phyloP scores from a whole-genome alignment of 2,113 vertebrate species.

The Jaculus jaculus region DNA sequence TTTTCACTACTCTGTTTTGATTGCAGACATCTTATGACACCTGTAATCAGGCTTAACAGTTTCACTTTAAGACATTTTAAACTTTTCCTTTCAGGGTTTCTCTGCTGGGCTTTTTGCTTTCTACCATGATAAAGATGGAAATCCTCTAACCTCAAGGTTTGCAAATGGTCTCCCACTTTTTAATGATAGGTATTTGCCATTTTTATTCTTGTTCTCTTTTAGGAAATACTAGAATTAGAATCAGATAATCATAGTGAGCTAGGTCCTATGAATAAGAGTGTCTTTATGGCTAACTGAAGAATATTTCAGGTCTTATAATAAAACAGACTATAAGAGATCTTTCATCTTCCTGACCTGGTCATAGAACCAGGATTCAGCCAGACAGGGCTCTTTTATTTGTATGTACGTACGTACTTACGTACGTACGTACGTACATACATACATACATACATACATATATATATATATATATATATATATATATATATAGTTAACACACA shows the following conservation, averaged over 20 bases:
- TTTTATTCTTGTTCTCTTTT: constrained; percentile 15
- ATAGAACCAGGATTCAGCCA: neutral
- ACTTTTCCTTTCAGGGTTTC: constrained; percentile 89
- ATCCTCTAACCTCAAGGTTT: constrained; percentile 93
- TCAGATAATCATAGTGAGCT: neutral
- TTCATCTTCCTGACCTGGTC: neutral
- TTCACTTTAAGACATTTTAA: constrained; percentile 52
- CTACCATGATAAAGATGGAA: constrained; percentile 94
- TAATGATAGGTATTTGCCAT: constrained; percentile 91
- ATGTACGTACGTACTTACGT: too few relatives aligned
- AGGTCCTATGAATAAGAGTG: neutral
- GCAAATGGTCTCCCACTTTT: constrained; percentile 94
- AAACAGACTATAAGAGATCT: neutral
- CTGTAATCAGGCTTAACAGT: neutral
- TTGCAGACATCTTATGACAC: neutral
- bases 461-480: too few relatives aligned
- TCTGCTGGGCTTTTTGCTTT: constrained; percentile 98
- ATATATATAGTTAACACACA: too few relatives aligned
- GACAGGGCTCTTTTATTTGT: neutral
- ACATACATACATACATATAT: too few relatives aligned
- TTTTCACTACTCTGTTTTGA: neutral
- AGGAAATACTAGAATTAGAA: neutral
- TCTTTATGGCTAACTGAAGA: neutral
- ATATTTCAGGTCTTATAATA: neutral
- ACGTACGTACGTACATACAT: too few relatives aligned